These are phyloP conservation scores for silkworm (Bombyx mori) DNA, from an alignment of 1,140 invertebrate species.

Conservation along the genomic window ASM3026992v2 NC_085128.1:5825501-5826000, in stretches of 20 bases:
- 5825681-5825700: conserved; percentile 69
- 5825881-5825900: no score
- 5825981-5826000: conserved; percentile 37
- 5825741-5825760: conserved; percentile 33
- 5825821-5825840: no score
- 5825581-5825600: conserved; percentile 69
- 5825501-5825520: conserved; percentile 22
- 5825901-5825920: no score
- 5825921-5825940: conserved; percentile 11
- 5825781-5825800: conserved; percentile 6
- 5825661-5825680: conserved; percentile 68
- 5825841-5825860: no score
- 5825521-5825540: conserved; percentile 13
- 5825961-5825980: conserved; percentile 69
- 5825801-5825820: no score
- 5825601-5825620: conserved; percentile 70
- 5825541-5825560: conserved; percentile 71
- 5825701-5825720: conserved; percentile 56
- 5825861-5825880: no score
- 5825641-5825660: conserved; percentile 68
- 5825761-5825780: conserved; percentile 30
- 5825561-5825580: conserved; percentile 71
- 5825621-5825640: conserved; percentile 71
- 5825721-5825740: conserved; percentile 59
- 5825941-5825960: conserved; percentile 72